phyloP scores from a whole-genome alignment of 2,888 invertebrate species.

The Drosophila leonis region DNA sequence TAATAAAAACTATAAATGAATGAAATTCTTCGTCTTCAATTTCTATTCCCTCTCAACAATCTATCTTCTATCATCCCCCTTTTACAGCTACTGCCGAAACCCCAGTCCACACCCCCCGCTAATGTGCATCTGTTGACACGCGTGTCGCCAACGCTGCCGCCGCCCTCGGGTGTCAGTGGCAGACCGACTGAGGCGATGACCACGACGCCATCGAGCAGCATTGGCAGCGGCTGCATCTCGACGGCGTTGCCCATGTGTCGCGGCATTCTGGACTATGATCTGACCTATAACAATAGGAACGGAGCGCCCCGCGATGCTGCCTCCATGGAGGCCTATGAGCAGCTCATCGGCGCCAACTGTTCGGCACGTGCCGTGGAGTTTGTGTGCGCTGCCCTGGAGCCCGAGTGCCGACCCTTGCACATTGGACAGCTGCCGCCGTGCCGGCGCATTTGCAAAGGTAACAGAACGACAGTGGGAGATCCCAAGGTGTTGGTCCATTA shows the following conservation, averaged over 20 bases:
- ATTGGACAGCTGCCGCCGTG: slow-evolving; percentile 88
- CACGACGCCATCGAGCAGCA: slow-evolving; percentile 56
- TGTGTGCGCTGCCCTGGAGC: slow-evolving; percentile 88
- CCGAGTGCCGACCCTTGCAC: slow-evolving; percentile 88
- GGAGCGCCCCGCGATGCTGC: slow-evolving; percentile 67
- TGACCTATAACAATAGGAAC: slow-evolving; percentile 86
- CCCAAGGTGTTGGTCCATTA: slow-evolving; percentile 7
- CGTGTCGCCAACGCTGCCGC: slow-evolving; percentile 89
- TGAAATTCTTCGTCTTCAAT: too few species aligned
- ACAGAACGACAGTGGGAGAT: neutral
- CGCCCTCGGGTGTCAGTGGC: slow-evolving; percentile 78
- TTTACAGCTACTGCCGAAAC: slow-evolving; percentile 54
- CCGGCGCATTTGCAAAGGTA: slow-evolving; percentile 89
- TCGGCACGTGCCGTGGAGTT: slow-evolving; percentile 88
- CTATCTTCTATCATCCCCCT: neutral
- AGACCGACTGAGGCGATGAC: slow-evolving; percentile 75
- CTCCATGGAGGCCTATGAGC: slow-evolving; percentile 87
- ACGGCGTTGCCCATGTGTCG: slow-evolving; percentile 86
- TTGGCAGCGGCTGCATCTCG: slow-evolving; percentile 81
- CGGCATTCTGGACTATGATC: slow-evolving; percentile 89
- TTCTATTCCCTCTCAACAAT: neutral
- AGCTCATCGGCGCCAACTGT: slow-evolving; percentile 88
- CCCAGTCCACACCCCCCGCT: slow-evolving; percentile 61
- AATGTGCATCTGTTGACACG: slow-evolving; percentile 63
- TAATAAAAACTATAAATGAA: neutral